Evolutionary conservation across 92 coral and sea anemone species (phyloP).

Genomic region (Desmophyllum pertusum): DNA sequence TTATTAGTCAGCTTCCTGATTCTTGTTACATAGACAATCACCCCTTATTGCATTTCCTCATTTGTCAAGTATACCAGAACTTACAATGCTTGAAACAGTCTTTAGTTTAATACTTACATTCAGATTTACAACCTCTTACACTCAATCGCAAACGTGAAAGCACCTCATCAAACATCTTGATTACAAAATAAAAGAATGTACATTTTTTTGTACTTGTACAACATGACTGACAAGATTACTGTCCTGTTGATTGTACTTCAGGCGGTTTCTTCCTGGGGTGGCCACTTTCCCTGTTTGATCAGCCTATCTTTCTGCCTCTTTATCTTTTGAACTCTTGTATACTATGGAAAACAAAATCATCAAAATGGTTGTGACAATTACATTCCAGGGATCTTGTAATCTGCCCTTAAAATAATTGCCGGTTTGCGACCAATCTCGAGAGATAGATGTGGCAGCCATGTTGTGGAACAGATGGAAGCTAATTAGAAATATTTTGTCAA

Average conservation of each 20-base stretch:
- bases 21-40: background rate
- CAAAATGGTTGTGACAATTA: background rate
- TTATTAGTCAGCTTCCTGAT: background rate
- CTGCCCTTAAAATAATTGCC: background rate
- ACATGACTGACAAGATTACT: background rate
- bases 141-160: background rate
- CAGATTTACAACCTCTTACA: background rate
- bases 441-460: too few relatives aligned
- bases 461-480: too few relatives aligned
- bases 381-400: background rate
- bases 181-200: conserved; percentile 3
- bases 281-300: conserved; percentile 89
- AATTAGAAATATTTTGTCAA: too few relatives aligned
- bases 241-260: background rate
- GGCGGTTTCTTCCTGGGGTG: conserved; percentile 58
- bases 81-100: background rate
- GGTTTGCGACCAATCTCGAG: background rate
- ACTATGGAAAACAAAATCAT: conserved; percentile 41
- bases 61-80: background rate
- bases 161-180: background rate
- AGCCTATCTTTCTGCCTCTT: conserved; percentile 79
- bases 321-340: conserved; percentile 80
- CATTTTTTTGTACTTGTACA: background rate
- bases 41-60: background rate
- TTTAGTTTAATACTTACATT: background rate